Evolutionary conservation across 2,113 vertebrate species (phyloP).

Genomic region (Sitta europaea): DNA sequence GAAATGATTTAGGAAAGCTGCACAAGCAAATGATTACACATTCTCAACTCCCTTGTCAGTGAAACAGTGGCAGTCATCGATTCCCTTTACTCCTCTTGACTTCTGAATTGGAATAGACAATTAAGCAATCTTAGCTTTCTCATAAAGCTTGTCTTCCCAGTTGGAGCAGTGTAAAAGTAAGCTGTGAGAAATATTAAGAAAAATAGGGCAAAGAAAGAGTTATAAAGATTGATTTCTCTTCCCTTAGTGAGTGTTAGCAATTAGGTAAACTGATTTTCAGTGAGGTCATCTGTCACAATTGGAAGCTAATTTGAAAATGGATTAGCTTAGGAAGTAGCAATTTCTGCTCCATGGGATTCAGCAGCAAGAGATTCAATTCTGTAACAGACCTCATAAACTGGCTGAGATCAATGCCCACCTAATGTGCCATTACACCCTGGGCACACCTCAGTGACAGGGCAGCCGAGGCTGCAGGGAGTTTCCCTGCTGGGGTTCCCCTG

Average conservation of each 20-base stretch:
- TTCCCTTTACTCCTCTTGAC: not conserved
- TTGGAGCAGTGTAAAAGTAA: not conserved
- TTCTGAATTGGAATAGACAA: not conserved
- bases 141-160: conserved; percentile 16
- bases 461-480: conserved; percentile 54
- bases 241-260: conserved; percentile 46
- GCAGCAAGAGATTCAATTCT: conserved; percentile 59
- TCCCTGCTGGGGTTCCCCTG: conserved; percentile 22
- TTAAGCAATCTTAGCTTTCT: conserved; percentile 15
- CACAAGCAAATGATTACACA: not conserved
- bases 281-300: conserved; percentile 73
- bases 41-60: not conserved
- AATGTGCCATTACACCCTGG: conserved; percentile 73
- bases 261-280: conserved; percentile 68
- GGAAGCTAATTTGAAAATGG: conserved; percentile 77
- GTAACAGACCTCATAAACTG: conserved; percentile 68
- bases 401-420: conserved; percentile 75
- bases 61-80: not conserved
- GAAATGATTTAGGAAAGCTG: not conserved
- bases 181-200: not conserved
- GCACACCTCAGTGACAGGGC: conserved; percentile 64
- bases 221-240: conserved; percentile 47
- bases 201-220: not conserved
- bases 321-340: conserved; percentile 70
- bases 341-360: conserved; percentile 68